Percentiles rank a stretch among this genome's conserved stretches.
Conservation (phyloP, 1,140 invertebrate species). For the Manduca sexta region DNA sequence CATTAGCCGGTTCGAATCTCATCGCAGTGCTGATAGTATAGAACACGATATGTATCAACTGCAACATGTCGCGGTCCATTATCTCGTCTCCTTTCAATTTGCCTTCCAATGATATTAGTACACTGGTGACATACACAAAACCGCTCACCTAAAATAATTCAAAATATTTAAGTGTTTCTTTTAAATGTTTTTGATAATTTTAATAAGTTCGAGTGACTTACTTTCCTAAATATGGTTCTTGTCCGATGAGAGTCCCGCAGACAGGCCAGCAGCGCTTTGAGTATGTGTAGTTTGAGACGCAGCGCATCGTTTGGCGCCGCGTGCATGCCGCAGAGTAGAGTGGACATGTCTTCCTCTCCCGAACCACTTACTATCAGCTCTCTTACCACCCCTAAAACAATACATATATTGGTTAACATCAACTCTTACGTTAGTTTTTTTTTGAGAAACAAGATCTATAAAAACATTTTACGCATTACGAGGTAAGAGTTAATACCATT, state of each 20-base stretch:
- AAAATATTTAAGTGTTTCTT: too few relatives aligned
- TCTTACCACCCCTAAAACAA: conserved; percentile 78
- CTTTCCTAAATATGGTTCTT: conserved; percentile 96
- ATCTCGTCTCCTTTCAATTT: conserved; percentile 75
- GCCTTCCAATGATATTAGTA: conserved; percentile 94
- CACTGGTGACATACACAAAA: conserved; percentile 97
- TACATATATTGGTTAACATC: too few relatives aligned
- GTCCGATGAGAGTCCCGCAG: conserved; percentile 96
- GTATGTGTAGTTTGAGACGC: conserved; percentile 90
- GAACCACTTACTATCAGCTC: conserved; percentile 92
- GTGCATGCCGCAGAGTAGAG: conserved; percentile 92
- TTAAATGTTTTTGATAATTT: too few relatives aligned
- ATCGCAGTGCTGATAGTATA: conserved; percentile 97
- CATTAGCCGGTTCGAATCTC: conserved; percentile 99
- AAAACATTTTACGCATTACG: too few relatives aligned
- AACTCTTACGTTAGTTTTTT: too few relatives aligned
- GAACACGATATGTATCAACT: conserved; percentile 91
- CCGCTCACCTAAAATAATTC: conserved; percentile 79
- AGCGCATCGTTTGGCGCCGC: conserved; percentile 85
- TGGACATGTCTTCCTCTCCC: conserved; percentile 96
- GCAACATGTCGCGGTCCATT: conserved; percentile 76
- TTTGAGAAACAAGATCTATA: too few relatives aligned
- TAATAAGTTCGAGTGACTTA: conserved; percentile 37
- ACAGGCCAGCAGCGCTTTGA: conserved; percentile 91
- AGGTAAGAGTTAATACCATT: too few relatives aligned